A percentile compares a stretch with the other conserved stretches of the same genome.
Conservation (phyloP, 2,113 vertebrate species). For the Bostrychus sinensis region DNA sequence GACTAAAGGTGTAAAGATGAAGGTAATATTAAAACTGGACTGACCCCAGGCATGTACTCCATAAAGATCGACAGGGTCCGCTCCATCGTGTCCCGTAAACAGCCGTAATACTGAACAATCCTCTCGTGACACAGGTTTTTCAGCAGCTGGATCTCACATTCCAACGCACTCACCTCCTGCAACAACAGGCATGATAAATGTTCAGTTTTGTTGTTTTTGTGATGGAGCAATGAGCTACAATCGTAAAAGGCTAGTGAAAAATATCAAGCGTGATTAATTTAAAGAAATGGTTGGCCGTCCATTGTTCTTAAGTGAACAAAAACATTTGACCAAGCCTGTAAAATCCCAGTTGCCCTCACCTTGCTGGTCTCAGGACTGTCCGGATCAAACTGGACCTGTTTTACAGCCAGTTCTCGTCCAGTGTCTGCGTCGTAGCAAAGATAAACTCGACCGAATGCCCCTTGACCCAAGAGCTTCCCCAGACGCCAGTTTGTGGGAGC, state of each 20-base stretch:
- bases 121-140: slow-evolving; percentile 96
- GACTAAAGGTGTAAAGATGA: slow-evolving; percentile 8
- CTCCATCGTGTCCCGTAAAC: slow-evolving; percentile 91
- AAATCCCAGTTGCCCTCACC: slow-evolving; percentile 78
- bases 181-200: background rate
- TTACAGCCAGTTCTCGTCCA: slow-evolving; percentile 94
- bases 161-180: slow-evolving; percentile 96
- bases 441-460: slow-evolving; percentile 94
- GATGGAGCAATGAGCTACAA: too few species aligned
- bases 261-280: too few species aligned
- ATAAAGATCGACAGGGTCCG: slow-evolving; percentile 98
- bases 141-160: slow-evolving; percentile 98
- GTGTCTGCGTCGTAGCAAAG: slow-evolving; percentile 97
- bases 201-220: too few species aligned
- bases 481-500: slow-evolving; percentile 97
- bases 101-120: slow-evolving; percentile 98
- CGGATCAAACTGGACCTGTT: slow-evolving; percentile 98
- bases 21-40: background rate
- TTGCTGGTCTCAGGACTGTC: slow-evolving; percentile 98
- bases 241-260: too few species aligned
- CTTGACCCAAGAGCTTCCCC: slow-evolving; percentile 95
- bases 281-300: too few species aligned
- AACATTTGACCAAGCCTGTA: too few species aligned
- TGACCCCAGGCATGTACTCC: slow-evolving; percentile 99
- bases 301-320: too few species aligned